phyloP scores from a whole-genome alignment of 2,113 vertebrate species.

The Protomyctophum bolini region DNA sequence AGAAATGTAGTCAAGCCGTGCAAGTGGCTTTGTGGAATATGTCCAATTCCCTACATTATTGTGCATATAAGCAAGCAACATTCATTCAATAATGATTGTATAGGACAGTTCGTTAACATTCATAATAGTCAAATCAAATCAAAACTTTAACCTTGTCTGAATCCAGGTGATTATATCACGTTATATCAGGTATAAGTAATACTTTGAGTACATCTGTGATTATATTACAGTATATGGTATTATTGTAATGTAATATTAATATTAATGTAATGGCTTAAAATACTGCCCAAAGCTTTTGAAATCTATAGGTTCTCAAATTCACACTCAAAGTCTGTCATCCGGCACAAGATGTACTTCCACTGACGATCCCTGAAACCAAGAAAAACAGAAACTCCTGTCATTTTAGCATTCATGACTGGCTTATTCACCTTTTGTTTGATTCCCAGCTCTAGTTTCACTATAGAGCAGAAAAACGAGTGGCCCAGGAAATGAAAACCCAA shows the following conservation, averaged over 20 bases:
- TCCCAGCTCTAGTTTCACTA: not conserved
- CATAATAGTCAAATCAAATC: not conserved
- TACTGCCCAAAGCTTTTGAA: constrained; percentile 2
- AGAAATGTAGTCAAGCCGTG: constrained; percentile 14
- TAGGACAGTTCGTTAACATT: constrained; percentile 1
- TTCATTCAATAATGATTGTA: constrained; percentile 2
- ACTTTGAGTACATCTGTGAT: constrained; percentile 32
- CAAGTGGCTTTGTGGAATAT: not conserved
- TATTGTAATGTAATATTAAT: no score
- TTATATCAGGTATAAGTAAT: constrained; percentile 3
- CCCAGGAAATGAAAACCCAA: no score
- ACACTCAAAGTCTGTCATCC: constrained; percentile 95
- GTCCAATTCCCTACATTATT: not conserved
- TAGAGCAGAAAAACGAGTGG: no score
- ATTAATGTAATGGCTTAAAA: not conserved
- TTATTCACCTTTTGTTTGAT: not conserved
- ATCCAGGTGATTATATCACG: not conserved
- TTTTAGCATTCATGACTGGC: not conserved
- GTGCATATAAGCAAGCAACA: constrained; percentile 26
- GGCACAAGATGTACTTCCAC: constrained; percentile 98
- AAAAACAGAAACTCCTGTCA: constrained; percentile 41
- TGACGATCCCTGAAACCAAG: constrained; percentile 89
- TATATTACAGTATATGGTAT: not conserved
- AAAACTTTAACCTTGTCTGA: constrained; percentile 7
- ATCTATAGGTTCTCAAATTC: constrained; percentile 87